These are phyloP conservation scores for Deilephila elpenor DNA, from an alignment of 2,888 invertebrate species.

Conservation along the genomic window DNA sequence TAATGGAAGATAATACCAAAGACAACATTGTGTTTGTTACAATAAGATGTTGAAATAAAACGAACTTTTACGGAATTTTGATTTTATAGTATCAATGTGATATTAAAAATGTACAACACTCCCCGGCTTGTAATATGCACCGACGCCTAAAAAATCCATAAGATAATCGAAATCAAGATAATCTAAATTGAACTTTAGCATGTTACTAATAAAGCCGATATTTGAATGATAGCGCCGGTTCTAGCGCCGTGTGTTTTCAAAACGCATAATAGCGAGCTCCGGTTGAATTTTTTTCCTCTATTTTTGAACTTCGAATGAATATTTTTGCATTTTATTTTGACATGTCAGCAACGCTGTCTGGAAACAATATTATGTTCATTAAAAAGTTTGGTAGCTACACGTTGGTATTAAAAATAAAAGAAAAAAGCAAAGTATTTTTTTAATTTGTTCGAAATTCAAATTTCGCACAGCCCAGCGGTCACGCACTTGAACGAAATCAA, in stretches of 20 bases:
- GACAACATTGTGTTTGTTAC: too few relatives aligned
- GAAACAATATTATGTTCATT: conserved; percentile 29
- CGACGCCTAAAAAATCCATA: conserved; percentile 47
- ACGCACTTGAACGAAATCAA: conserved; percentile 37
- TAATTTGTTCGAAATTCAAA: conserved; percentile 18
- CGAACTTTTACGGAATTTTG: too few relatives aligned
- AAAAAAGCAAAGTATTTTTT: conserved; percentile 17
- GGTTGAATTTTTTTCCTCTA: conserved; percentile 45
- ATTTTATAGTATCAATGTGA: neutral
- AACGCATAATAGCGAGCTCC: conserved; percentile 51
- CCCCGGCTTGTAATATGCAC: conserved; percentile 13
- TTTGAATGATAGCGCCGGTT: conserved; percentile 41
- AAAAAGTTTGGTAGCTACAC: conserved; percentile 16
- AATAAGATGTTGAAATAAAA: too few relatives aligned
- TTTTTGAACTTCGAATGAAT: conserved; percentile 54
- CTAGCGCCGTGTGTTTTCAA: conserved; percentile 53
- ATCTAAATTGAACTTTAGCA: conserved; percentile 57
- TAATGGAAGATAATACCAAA: too few relatives aligned
- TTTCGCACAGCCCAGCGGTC: conserved; percentile 30
- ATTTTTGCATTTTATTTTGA: conserved; percentile 61
- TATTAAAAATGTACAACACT: neutral
- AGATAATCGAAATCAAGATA: conserved; percentile 50
- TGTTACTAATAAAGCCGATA: conserved; percentile 46
- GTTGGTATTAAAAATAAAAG: neutral
- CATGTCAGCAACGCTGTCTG: conserved; percentile 38